These are phyloP conservation scores for Opisthocomus hoazin DNA, from an alignment of 2,113 vertebrate genomes.

Conservation along the genomic window DNA sequence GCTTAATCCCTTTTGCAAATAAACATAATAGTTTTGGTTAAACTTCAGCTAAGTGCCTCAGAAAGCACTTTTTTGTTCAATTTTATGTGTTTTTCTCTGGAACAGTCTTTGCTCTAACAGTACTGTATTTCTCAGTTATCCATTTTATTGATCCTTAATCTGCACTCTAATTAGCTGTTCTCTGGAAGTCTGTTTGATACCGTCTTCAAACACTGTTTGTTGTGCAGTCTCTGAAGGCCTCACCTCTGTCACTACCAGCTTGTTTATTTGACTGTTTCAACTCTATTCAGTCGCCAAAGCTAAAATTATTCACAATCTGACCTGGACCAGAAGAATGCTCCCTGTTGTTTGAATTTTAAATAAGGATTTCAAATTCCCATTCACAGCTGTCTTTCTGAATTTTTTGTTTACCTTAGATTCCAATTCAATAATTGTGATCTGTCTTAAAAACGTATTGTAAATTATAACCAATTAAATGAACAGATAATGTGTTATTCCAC, in stretches of 20 bases:
- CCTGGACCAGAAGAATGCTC: not conserved
- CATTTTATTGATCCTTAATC: not conserved
- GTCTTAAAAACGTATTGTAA: not conserved
- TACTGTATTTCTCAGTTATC: not conserved
- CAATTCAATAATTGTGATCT: not conserved
- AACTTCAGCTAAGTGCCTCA: not conserved
- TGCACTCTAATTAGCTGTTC: not conserved
- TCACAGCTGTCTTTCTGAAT: not conserved
- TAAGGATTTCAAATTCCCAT: not conserved
- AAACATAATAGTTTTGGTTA: not conserved
- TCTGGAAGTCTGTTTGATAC: not conserved
- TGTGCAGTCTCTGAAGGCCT: not conserved
- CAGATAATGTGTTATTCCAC: not conserved
- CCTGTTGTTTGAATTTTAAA: not conserved
- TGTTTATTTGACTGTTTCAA: constrained; percentile 3
- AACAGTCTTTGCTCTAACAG: not conserved
- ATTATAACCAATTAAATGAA: not conserved
- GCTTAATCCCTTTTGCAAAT: not conserved
- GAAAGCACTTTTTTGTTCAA: not conserved
- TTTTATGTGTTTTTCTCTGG: not conserved
- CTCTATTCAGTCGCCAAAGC: not conserved
- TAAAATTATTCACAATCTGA: not conserved
- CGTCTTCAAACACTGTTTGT: not conserved
- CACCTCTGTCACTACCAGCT: not conserved
- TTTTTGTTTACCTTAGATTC: not conserved